A percentile compares a stretch with the other conserved stretches of the same genome.
Conservation (phyloP, 2,113 vertebrate species). For the Columba janthina region DNA sequence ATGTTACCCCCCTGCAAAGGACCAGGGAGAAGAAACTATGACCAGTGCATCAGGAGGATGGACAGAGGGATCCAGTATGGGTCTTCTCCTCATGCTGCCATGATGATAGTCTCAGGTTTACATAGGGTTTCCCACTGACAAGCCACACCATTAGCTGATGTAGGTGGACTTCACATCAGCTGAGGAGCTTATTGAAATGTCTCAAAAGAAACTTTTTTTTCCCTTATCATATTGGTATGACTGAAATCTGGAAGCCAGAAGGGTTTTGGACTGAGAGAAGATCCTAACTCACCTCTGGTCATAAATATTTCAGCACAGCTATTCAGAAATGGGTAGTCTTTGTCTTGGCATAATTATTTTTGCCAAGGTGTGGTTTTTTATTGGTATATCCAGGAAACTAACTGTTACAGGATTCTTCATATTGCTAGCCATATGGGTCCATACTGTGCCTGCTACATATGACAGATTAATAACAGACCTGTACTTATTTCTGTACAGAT, state of each 20-base stretch:
- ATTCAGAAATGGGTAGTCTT: not conserved
- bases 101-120: not conserved
- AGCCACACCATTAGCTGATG: not conserved
- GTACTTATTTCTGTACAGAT: not conserved
- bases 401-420: not conserved
- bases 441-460: not conserved
- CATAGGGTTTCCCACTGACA: not conserved
- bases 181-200: not conserved
- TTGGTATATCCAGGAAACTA: not conserved
- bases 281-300: not conserved
- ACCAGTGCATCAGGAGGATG: not conserved
- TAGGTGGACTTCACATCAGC: not conserved
- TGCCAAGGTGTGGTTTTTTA: not conserved
- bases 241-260: not conserved
- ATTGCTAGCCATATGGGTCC: not conserved
- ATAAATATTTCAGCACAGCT: not conserved
- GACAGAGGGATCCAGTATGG: not conserved
- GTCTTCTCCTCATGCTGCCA: not conserved
- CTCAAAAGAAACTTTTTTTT: not conserved
- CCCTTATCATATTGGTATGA: not conserved
- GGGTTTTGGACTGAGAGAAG: not conserved
- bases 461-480: not conserved
- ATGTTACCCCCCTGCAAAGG: not conserved
- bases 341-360: not conserved
- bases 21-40: not conserved